Percentiles rank a stretch among this genome's conserved stretches.
Conservation (phyloP, 2,888 invertebrate species). For the Cheilosia impressa region DNA sequence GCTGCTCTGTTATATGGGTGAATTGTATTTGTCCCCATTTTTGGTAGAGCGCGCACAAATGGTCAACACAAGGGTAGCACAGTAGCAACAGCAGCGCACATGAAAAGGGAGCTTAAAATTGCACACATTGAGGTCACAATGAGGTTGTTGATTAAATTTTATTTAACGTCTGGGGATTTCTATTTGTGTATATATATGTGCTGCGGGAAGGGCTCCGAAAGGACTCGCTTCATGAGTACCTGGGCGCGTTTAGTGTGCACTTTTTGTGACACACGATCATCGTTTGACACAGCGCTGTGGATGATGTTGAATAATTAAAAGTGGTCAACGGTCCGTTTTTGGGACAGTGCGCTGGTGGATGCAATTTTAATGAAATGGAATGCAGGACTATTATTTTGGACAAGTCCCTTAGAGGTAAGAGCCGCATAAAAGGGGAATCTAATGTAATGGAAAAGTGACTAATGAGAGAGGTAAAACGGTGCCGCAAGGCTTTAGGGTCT, state of each 20-base stretch:
- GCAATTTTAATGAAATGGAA: slow-evolving; percentile 40
- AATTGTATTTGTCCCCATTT: slow-evolving; percentile 31
- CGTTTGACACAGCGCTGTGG: slow-evolving; percentile 10
- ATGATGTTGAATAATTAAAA: slow-evolving; percentile 49
- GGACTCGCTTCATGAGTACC: background rate
- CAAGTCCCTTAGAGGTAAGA: background rate
- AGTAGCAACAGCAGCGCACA: slow-evolving; percentile 3
- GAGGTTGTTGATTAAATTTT: slow-evolving; percentile 66
- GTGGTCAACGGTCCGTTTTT: slow-evolving; percentile 42
- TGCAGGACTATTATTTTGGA: slow-evolving; percentile 28
- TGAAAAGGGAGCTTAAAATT: slow-evolving; percentile 52
- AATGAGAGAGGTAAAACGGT: slow-evolving; percentile 6
- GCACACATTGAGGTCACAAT: slow-evolving; percentile 62
- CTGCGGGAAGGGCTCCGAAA: background rate
- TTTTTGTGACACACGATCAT: slow-evolving; percentile 2
- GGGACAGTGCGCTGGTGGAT: slow-evolving; percentile 19
- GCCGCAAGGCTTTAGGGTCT: background rate
- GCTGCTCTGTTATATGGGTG: slow-evolving; percentile 13
- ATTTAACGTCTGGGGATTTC: slow-evolving; percentile 27
- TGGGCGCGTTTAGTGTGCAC: slow-evolving; percentile 22
- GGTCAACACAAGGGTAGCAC: slow-evolving; percentile 26
- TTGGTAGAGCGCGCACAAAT: slow-evolving; percentile 32
- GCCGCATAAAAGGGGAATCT: background rate
- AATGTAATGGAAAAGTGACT: slow-evolving; percentile 25
- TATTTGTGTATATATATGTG: background rate